A percentile compares a stretch with the other conserved stretches of the same genome.
These are phyloP conservation scores for Scatophagus argus DNA, from an alignment of 2,113 vertebrate species.

Conservation along the genomic window DNA sequence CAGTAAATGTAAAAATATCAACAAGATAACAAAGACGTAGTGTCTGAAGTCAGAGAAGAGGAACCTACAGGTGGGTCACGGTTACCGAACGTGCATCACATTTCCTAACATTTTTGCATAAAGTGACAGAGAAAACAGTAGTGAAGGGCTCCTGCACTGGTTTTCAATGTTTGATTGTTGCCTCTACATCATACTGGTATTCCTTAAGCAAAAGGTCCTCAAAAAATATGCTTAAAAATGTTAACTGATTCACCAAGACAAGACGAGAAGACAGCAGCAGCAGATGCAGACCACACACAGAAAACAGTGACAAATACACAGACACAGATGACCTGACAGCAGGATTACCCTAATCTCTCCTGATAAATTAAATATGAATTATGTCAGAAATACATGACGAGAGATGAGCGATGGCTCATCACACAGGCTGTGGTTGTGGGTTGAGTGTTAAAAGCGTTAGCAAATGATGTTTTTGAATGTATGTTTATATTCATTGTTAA, in stretches of 20 bases:
- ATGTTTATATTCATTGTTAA: conserved; percentile 60
- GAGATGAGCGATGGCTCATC: background rate
- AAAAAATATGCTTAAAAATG: background rate
- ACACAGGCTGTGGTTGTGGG: background rate
- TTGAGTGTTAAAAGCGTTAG: conserved; percentile 1
- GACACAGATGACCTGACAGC: background rate
- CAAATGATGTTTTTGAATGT: conserved; percentile 6
- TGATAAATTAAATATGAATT: background rate
- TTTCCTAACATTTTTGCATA: background rate
- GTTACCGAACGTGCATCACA: background rate
- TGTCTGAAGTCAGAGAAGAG: background rate
- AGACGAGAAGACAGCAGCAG: background rate
- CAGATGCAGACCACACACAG: background rate
- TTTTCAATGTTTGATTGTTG: background rate
- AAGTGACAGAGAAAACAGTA: background rate
- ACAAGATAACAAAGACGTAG: background rate
- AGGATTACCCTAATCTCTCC: background rate
- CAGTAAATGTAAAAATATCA: background rate
- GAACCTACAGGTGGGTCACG: background rate
- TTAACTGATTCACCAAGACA: background rate
- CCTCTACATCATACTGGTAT: background rate
- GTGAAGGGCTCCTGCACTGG: background rate
- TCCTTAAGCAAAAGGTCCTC: background rate
- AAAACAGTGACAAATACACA: background rate
- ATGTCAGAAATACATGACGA: background rate